These are phyloP conservation scores for Lagopus muta DNA, from an alignment of 2,113 vertebrate genomes.

Conservation along the genomic window DNA sequence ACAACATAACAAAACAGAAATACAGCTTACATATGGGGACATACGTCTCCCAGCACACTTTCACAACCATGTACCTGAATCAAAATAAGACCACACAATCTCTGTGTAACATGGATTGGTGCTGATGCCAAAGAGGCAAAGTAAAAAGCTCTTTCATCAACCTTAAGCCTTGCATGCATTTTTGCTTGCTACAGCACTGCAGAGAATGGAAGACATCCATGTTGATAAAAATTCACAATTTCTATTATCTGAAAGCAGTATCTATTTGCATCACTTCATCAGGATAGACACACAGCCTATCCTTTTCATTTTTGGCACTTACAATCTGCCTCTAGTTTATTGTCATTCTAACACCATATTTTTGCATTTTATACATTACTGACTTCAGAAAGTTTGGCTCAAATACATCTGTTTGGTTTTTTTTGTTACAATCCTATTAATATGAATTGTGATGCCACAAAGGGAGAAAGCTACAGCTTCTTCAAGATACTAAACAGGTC, in stretches of 20 bases:
- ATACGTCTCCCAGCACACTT: not conserved
- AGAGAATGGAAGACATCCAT: not conserved
- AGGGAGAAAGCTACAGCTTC: not conserved
- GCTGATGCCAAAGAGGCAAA: not conserved
- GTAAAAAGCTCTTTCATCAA: not conserved
- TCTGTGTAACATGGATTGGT: not conserved
- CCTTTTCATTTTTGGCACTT: not conserved
- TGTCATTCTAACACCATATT: not conserved
- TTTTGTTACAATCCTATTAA: not conserved
- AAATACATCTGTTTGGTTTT: rapidly evolving
- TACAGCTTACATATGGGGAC: not conserved
- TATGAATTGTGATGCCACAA: not conserved
- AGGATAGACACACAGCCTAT: not conserved
- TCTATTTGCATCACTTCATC: not conserved
- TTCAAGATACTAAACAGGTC: not conserved
- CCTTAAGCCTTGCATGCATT: not conserved
- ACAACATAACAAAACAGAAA: not conserved
- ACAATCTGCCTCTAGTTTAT: not conserved
- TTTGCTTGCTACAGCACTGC: not conserved
- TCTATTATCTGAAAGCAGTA: not conserved
- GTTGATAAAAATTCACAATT: rapidly evolving
- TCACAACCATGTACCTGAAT: not conserved
- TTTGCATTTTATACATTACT: not conserved
- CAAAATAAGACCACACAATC: not conserved
- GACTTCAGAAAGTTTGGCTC: not conserved